Base-by-base conservation (phyloP, 2,888 invertebrate genomes). In the Eupelmus urozonus region DNA sequence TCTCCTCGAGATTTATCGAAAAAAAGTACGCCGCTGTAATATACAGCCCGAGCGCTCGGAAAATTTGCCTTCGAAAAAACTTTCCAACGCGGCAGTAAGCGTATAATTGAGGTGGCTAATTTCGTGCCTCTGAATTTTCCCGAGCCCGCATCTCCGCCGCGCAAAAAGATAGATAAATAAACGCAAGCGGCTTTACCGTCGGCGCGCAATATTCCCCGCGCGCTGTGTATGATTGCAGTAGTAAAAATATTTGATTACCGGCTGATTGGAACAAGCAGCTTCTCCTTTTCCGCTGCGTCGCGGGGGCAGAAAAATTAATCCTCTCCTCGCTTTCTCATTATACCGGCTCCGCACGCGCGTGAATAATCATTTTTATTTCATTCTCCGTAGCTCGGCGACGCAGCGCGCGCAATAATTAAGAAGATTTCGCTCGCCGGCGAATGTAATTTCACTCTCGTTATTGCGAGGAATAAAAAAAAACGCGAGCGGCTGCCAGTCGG, bases 351-450 rank as follows among this genome's bases (percentile, higher is more conserved):
- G 55, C 29, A 53, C 3, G 11, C 51, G 16, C 7, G 34, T 7
- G 25, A 59, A 45, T 34, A 59, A 76, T 71, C 49, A 59, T 71
- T 71, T 66, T 71, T 42, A 27, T 65, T 67, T 59, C 59, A 71
- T 55, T 53, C 45, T 16, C 53, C 27, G 23, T 1, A 4, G 3
- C 13, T 25, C 25, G 27, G 18, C 5, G n/a, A 40, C 40, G 25
- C n/a, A 11, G 27, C 4, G 7, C 13, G 63, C 0, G 53, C 55
- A 49, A 76, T 62, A 62, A 70, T 76, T 57, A 55, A 63, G 29
- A 55, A 70, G 45, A 34, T 29, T 49, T 23, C 59, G 0, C n/a
- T 23, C 25, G 7, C 29, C 13, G 29, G 18, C 42, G 42, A 69
- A 76, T 76, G 62, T 71, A 70, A 70, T 59, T 70, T 40, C 20